phyloP scores from a whole-genome alignment of 2,797 vertebrate species.

The Sarcoramphus papa region DNA sequence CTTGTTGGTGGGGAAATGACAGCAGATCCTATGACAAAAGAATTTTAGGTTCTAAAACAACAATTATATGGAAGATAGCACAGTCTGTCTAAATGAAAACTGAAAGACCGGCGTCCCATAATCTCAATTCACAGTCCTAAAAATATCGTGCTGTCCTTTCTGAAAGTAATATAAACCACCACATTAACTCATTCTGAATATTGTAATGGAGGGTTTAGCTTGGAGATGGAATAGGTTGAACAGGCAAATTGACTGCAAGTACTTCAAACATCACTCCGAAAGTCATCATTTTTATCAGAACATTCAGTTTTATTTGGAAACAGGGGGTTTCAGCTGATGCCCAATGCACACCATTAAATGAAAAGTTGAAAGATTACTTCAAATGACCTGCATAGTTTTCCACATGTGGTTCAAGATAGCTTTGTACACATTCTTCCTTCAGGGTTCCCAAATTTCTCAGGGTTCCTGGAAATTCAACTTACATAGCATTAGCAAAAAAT shows the following conservation, averaged over 20 bases:
- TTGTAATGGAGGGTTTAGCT: not conserved
- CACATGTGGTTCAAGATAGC: not conserved
- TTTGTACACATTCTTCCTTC: not conserved
- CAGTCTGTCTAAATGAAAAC: constrained; percentile 7
- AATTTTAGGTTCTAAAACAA: not conserved
- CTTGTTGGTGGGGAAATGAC: not conserved
- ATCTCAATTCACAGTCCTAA: constrained; percentile 6
- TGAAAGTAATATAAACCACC: constrained; percentile 19
- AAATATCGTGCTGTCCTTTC: constrained; percentile 22
- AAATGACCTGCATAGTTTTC: not conserved
- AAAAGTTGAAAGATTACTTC: not conserved
- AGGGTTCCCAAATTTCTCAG: not conserved
- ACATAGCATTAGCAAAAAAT: not conserved
- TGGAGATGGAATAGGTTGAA: not conserved
- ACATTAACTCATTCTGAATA: not conserved
- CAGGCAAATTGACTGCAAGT: not conserved
- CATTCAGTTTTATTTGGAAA: not conserved
- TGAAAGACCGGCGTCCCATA: not conserved
- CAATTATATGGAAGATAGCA: not conserved
- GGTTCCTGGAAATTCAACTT: not conserved
- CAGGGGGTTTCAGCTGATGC: not conserved
- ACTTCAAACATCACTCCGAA: not conserved
- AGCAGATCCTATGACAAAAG: not conserved
- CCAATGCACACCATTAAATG: not conserved
- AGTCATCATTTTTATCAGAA: not conserved